Conservation (phyloP, 2,797 vertebrate species). For the Oryzias dopingdopingensis region DNA sequence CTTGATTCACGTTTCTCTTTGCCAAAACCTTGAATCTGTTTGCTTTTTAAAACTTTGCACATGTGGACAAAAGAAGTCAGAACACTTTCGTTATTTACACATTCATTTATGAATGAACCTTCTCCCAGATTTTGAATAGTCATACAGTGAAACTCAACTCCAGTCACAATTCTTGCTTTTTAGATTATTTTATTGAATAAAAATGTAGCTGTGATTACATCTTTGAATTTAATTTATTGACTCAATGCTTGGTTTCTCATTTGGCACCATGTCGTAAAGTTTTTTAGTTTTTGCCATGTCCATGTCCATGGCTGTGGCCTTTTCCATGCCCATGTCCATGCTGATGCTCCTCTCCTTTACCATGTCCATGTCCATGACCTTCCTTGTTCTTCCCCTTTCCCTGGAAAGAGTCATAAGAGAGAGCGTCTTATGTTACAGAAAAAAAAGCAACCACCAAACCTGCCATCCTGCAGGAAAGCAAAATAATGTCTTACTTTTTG, state of each 20-base stretch:
- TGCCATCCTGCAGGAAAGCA: not conserved
- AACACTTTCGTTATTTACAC: no score
- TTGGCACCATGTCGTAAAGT: not conserved
- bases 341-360: not conserved
- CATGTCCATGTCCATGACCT: not conserved
- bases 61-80: no score
- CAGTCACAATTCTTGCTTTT: not conserved
- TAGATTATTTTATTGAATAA: constrained; percentile 28
- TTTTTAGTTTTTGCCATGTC: not conserved
- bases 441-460: not conserved
- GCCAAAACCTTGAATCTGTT: no score
- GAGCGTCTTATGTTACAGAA: not conserved
- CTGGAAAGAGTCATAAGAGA: not conserved
- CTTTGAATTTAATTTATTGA: not conserved
- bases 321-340: not conserved
- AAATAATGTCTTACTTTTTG: not conserved
- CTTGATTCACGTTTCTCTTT: no score
- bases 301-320: not conserved
- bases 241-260: not conserved
- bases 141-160: no score
- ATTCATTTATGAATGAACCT: no score
- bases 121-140: no score
- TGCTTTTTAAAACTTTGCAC: no score
- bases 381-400: not conserved
- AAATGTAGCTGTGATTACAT: no score